These are phyloP conservation scores for Bos indicus DNA, from an alignment of 2,113 vertebrate genomes.

Conservation along the genomic window DNA sequence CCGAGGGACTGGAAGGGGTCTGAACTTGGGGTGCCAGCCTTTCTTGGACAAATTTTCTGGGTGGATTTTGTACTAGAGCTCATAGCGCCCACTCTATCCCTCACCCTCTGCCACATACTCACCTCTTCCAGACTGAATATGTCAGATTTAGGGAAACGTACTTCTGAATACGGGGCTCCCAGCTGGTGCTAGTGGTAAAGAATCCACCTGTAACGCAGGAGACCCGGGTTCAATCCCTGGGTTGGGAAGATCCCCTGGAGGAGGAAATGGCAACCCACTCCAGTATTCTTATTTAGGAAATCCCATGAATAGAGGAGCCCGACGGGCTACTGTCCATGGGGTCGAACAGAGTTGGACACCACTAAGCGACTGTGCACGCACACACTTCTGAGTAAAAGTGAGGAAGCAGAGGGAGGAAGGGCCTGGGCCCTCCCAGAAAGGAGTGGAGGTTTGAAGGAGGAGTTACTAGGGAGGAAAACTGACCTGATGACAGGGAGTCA, in stretches of 20 bases:
- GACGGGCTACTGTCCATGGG: not conserved
- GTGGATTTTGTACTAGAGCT: not conserved
- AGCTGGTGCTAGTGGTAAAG: not conserved
- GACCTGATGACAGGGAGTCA: not conserved
- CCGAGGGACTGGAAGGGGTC: not conserved
- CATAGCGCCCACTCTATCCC: not conserved
- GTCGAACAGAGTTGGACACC: not conserved
- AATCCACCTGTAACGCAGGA: not conserved
- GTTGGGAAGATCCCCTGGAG: not conserved
- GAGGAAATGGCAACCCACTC: not conserved
- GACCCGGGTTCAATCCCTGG: fast-evolving
- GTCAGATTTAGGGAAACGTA: not conserved
- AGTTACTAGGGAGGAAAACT: not conserved
- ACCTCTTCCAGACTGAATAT: not conserved
- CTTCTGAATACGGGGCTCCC: not conserved
- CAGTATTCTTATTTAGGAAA: not conserved
- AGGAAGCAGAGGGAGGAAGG: not conserved
- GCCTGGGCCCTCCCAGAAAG: not conserved
- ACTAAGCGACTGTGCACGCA: fast-evolving
- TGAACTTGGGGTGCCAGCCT: not conserved
- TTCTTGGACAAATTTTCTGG: not conserved
- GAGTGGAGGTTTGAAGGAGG: not conserved
- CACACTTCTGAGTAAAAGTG: not conserved
- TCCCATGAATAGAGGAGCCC: not conserved
- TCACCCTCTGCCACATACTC: not conserved